Conservation (phyloP, 2,113 vertebrate species). For the Chionomys nivalis region DNA sequence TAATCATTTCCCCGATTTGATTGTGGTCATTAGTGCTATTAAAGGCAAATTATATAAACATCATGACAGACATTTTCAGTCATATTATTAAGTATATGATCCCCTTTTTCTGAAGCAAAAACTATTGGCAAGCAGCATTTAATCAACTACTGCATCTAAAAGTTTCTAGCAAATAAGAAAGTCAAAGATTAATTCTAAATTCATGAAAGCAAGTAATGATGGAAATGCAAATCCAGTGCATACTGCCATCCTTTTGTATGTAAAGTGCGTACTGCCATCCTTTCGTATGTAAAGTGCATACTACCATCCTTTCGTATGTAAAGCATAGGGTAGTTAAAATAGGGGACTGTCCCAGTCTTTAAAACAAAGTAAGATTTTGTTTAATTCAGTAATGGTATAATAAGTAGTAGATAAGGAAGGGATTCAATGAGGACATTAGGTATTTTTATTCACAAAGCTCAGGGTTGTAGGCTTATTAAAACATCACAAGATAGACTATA, state of each 20-base stretch:
- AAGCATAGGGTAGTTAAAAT: too few species aligned
- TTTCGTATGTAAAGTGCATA: too few species aligned
- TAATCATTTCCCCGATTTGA: slow-evolving; percentile 52
- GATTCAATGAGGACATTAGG: neutral
- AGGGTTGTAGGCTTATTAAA: neutral
- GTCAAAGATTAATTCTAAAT: slow-evolving; percentile 20
- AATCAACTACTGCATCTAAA: neutral
- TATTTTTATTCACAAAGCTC: slow-evolving; percentile 51
- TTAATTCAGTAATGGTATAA: neutral
- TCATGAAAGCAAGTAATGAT: neutral
- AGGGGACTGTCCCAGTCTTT: too few species aligned
- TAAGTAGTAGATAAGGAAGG: neutral
- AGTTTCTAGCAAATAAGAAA: slow-evolving; percentile 49
- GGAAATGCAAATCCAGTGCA: neutral
- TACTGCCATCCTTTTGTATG: neutral
- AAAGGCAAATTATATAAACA: neutral
- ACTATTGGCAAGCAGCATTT: neutral
- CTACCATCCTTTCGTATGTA: too few species aligned
- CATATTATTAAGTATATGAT: slow-evolving; percentile 42
- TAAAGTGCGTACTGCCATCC: too few species aligned
- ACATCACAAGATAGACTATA: neutral
- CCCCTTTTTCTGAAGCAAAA: slow-evolving; percentile 43
- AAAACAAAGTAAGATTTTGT: slow-evolving; percentile 45
- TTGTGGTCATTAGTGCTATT: slow-evolving; percentile 37
- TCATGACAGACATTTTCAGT: neutral